Conservation (phyloP, 2,797 vertebrate genomes). For the Lacerta viridis region DNA sequence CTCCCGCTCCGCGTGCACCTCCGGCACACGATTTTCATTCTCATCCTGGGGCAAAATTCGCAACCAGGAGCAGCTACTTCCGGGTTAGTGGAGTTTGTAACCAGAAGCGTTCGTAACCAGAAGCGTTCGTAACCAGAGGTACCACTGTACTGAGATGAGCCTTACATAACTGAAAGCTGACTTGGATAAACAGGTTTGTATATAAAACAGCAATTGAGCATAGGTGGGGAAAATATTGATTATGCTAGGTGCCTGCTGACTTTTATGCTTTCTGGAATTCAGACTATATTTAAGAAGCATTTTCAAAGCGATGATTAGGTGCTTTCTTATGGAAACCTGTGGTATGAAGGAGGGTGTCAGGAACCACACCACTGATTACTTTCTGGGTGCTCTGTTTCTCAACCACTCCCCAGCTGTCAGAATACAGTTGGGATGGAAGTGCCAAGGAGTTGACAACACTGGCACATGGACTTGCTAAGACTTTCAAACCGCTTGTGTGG, state of each 20-base stretch:
- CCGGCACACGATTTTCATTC: too few relatives aligned
- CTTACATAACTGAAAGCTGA: not conserved
- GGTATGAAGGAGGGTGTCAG: not conserved
- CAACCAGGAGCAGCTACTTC: too few relatives aligned
- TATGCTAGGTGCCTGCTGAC: not conserved
- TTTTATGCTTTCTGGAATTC: not conserved
- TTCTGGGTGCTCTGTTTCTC: not conserved
- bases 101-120: too few relatives aligned
- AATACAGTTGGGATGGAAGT: not conserved
- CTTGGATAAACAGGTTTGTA: not conserved
- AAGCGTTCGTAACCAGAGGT: too few relatives aligned
- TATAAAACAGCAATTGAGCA: not conserved
- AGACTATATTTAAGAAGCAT: not conserved
- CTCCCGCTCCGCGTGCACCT: too few relatives aligned
- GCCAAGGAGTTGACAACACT: not conserved
- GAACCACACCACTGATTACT: not conserved
- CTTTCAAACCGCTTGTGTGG: not conserved
- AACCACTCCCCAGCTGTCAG: not conserved
- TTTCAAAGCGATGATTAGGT: not conserved
- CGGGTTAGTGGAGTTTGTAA: too few relatives aligned
- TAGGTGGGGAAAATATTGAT: not conserved
- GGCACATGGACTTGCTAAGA: not conserved
- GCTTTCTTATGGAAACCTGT: not conserved
- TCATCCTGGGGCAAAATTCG: too few relatives aligned
- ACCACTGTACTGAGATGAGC: not conserved